Conservation (phyloP, 2,888 invertebrate species). For the Cryptus armator region DNA sequence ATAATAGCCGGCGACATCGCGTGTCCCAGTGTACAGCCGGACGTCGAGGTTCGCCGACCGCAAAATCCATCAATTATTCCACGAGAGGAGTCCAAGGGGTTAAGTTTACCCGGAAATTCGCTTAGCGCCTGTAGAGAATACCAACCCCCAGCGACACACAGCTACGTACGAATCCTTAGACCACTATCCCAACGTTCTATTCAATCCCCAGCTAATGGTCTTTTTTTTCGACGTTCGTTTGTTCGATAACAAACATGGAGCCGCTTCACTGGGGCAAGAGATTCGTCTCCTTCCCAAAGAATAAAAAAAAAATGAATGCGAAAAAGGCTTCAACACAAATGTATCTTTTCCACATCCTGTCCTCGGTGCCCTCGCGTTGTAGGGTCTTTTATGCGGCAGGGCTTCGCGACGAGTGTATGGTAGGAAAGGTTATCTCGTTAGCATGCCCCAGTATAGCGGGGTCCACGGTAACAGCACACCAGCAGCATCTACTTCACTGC, state of each 20-base stretch:
- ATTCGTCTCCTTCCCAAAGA: background rate
- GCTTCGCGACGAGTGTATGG: background rate
- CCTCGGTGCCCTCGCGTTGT: background rate
- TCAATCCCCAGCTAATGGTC: background rate
- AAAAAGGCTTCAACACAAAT: background rate
- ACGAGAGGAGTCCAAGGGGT: conserved; percentile 54
- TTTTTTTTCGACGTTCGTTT: conserved; percentile 12
- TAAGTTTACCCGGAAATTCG: conserved; percentile 52
- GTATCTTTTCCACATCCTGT: background rate
- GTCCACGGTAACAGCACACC: background rate
- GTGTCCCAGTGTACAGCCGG: conserved; percentile 29
- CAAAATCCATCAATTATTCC: conserved; percentile 64
- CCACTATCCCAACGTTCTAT: background rate
- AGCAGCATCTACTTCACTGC: conserved; percentile 15
- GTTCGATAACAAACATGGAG: conserved; percentile 24
- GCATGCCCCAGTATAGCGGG: conserved; percentile 24
- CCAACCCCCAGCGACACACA: conserved; percentile 9
- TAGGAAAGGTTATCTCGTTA: conserved; percentile 50
- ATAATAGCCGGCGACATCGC: conserved; percentile 50
- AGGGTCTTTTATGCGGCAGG: background rate
- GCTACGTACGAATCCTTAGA: conserved; percentile 18
- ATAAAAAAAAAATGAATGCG: background rate
- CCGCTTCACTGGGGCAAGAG: conserved; percentile 44
- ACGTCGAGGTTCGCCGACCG: conserved; percentile 28
- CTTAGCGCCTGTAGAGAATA: conserved; percentile 51